Conservation (phyloP, 2,797 vertebrate species). For the Cynodonichthys magdalenae region DNA sequence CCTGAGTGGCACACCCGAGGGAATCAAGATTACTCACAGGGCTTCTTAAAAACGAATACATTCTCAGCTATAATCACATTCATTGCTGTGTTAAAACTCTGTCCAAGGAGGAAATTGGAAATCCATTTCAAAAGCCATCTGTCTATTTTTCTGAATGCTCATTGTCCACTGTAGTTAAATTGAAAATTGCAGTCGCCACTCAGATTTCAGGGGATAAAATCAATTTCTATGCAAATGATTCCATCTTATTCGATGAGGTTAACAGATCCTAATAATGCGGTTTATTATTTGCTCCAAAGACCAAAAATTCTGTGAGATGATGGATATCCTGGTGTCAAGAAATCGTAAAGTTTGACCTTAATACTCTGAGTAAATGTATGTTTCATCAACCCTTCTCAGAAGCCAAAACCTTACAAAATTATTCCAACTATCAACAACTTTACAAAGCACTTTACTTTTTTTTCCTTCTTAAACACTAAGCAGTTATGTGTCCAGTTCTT, state of each 20-base stretch:
- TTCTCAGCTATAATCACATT: constrained; percentile 63
- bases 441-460: too few relatives aligned
- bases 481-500: too few relatives aligned
- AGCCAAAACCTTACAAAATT: constrained; percentile 9
- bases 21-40: constrained; percentile 40
- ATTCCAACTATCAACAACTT: too few relatives aligned
- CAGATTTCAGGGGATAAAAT: constrained; percentile 77
- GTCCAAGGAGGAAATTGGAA: constrained; percentile 72
- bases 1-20: constrained; percentile 46
- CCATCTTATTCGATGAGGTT: constrained; percentile 71
- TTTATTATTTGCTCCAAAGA: constrained; percentile 76
- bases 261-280: constrained; percentile 74
- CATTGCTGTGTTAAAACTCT: constrained; percentile 59
- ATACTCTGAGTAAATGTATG: constrained; percentile 68
- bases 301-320: constrained; percentile 72
- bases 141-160: constrained; percentile 57
- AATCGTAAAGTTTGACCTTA: constrained; percentile 74
- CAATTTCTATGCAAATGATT: constrained; percentile 86
- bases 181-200: constrained; percentile 72
- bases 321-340: constrained; percentile 72
- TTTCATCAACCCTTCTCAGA: constrained; percentile 55
- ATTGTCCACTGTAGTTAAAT: constrained; percentile 75
- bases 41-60: constrained; percentile 55
- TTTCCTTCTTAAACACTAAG: too few relatives aligned
- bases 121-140: constrained; percentile 69